Base-by-base conservation (phyloP, 1,140 invertebrate species). In the Drosophila asahinai region DNA sequence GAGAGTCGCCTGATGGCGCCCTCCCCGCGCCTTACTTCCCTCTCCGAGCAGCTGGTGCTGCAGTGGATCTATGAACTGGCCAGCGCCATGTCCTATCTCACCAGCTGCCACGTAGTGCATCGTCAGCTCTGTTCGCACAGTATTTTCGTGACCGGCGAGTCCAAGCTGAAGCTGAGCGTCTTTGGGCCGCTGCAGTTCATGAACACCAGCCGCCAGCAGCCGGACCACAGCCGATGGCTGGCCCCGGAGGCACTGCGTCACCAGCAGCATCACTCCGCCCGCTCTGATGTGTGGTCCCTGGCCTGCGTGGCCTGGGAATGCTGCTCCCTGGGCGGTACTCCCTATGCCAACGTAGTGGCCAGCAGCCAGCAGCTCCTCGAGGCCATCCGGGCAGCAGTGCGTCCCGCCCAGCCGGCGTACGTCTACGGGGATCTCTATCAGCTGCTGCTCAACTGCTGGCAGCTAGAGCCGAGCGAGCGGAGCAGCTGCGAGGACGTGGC, bases 271-370 rank as follows among this genome's bases (percentile, higher is more conserved):
- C 94, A 94, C 42, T 96, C 94, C 61, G 94, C 94, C 2, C 95
- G 96, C 80, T 96, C 96, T 66, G 96, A 97, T 86, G 94, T 97
- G 5, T 98, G 97, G 97, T 96, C 97, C 0, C 97, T 96, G 93
- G 97, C 95, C 5, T 95, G 96, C 62, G 87, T 98, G 9, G 92
- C 97, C 40, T 98, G 97, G 97, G 97, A 98, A 92, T 95, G 96
- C 73, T 94, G 96, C 58, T 95, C 96, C n/a, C 94, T 98, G 83
- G 97, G 97, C 42, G 97, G 95, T 1, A 98, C 97, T 8, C 97
- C 96, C 0, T 98, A 97, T 92, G 94, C 95, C 1, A 95, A 95
- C 54, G 93, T 97, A 7, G 83, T 91, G 27, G 93, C 94, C 15
- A 95, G 94, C 52, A 80, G 48, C 8, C 86, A 91, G 17, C 96